Base-by-base conservation (phyloP, 30 jellyfish, hydroid and myxozoan species). In the Catostylus mosaicus region DNA sequence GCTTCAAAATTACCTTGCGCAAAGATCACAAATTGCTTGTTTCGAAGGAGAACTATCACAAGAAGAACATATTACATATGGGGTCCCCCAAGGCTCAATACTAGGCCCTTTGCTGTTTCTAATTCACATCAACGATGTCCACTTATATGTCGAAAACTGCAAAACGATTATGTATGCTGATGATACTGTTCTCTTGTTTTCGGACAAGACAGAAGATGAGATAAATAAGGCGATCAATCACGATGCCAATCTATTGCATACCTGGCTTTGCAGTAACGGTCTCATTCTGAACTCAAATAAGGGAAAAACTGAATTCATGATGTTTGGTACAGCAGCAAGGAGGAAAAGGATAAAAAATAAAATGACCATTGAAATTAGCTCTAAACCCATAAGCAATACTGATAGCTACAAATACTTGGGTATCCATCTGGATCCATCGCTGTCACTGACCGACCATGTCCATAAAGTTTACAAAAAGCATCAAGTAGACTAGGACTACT, bases 131-230 rank as follows among this genome's bases (percentile, higher is more conserved):
- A 66, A 80, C 57, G 88, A 80, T 40, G 40, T 80, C 65, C 91
- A 75, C 37, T 48, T 14, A 32, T 43, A 67, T 23, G 27, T 67
- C 72, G 32, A 64, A 54, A 37, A 80, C 64, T 80, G 81, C 43
- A 43, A 60, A 30, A 73, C 51, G 18, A 35, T 80, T 20, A 80
- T 68, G 91, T 67, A 80, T 80, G 91, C 91, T 30, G 91, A 80
- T 67, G 91, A 67, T 38, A 80, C 86, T 12, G 91, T 80, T 18
- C 73, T 66, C 47, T 68, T 52, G 34, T 80, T 67, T 30, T 80
- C 86, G 51, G 68, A 60, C 77, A 80, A 67, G 77, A 63, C 61
- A n/a, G 43, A 52, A 24, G 79, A 54, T 83, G 81, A 83, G 34
- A 70, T 83, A 62, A 66, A 83, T 10, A 59, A 61, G 67, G 69